Evolutionary conservation across 2,888 invertebrate genomes (phyloP).

Genomic region (Andrena haemorrhoa): DNA sequence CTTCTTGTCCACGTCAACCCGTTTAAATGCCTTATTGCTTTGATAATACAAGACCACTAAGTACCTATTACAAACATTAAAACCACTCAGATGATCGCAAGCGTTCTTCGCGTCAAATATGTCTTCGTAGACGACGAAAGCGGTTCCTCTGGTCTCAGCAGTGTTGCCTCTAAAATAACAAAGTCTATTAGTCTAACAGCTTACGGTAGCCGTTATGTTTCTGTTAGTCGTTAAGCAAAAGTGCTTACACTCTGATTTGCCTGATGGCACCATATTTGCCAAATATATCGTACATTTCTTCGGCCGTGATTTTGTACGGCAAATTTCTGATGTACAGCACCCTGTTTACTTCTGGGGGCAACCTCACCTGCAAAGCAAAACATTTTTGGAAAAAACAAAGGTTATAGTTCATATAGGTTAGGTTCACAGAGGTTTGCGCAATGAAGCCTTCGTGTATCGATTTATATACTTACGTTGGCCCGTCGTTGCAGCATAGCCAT

Average conservation of each 20-base stretch:
- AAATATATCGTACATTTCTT: conserved; percentile 99
- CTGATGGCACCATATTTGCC: conserved; percentile 99
- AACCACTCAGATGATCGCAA: conserved; percentile 99
- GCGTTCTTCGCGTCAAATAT: conserved; percentile 99
- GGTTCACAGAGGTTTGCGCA: conserved; percentile 7
- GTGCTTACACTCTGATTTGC: conserved; percentile 97
- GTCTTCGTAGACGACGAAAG: conserved; percentile 99
- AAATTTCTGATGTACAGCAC: conserved; percentile 98
- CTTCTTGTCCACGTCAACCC: conserved; percentile 97
- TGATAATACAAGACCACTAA: conserved; percentile 99
- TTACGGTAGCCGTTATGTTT: background rate
- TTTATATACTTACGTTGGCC: conserved; percentile 88
- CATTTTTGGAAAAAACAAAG: conserved; percentile 10
- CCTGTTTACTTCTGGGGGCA: conserved; percentile 99
- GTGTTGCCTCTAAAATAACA: conserved; percentile 93
- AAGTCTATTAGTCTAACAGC: background rate
- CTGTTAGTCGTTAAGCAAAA: background rate
- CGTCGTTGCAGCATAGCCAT: conserved; percentile 90
- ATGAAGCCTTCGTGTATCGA: background rate
- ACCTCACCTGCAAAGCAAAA: conserved; percentile 91
- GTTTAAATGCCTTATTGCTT: conserved; percentile 97
- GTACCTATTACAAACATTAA: conserved; percentile 99
- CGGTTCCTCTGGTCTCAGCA: conserved; percentile 98
- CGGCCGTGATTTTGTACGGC: conserved; percentile 99
- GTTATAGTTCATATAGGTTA: too few species aligned